phyloP scores from a whole-genome alignment of 2,888 invertebrate species.

The Bellardia bayeri region DNA sequence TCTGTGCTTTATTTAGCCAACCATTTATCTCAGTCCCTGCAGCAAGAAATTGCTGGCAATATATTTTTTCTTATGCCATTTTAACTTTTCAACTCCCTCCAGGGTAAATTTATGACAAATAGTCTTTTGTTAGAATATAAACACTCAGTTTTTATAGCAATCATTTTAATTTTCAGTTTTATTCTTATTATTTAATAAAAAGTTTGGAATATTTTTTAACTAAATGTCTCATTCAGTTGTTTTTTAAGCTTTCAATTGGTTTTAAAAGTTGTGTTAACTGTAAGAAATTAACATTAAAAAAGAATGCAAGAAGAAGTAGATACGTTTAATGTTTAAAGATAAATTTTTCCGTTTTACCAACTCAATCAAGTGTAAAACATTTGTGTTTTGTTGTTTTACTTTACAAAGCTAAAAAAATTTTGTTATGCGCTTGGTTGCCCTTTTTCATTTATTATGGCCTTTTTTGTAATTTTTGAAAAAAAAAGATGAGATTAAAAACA shows the following conservation, averaged over 20 bases:
- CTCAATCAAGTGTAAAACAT: conserved; percentile 58
- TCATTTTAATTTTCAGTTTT: conserved; percentile 4
- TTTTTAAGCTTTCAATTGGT: neutral
- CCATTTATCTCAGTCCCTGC: neutral
- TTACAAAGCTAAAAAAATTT: conserved; percentile 21
- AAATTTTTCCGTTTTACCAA: conserved; percentile 40
- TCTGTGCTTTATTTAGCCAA: neutral
- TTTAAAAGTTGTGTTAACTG: neutral
- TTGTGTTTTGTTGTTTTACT: conserved; percentile 17
- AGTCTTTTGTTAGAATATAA: conserved; percentile 33
- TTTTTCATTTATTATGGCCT: conserved; percentile 63
- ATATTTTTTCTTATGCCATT: neutral
- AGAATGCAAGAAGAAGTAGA: neutral
- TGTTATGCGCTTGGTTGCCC: conserved; percentile 60
- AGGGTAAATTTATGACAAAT: conserved; percentile 39
- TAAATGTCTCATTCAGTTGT: conserved; percentile 29
- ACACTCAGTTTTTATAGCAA: neutral
- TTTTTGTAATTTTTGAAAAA: neutral
- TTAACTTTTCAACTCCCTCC: conserved; percentile 31
- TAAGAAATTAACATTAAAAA: neutral
- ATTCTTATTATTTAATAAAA: neutral
- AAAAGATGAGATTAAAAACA: conserved; percentile 44
- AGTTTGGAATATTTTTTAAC: conserved; percentile 37
- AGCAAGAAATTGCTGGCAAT: conserved; percentile 16
- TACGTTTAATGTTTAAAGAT: neutral